Base-by-base conservation (phyloP, 1,140 invertebrate genomes). In the Zaprionus taronus region DNA sequence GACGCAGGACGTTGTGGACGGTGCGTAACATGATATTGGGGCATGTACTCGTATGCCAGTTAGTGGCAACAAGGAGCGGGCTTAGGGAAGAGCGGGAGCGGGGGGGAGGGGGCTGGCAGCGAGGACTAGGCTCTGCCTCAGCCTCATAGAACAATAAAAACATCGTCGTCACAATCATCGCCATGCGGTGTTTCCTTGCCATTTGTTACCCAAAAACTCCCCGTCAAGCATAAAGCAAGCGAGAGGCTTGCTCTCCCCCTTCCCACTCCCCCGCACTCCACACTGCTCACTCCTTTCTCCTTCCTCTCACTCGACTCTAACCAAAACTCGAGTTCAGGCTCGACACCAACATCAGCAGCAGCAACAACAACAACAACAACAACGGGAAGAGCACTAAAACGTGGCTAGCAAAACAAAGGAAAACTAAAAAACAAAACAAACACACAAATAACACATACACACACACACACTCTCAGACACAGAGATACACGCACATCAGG, bases 81-180 rank as follows among this genome's bases (percentile, higher is more conserved):
- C 7, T 15, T 22, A 12, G 53, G 34, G 34, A 7, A 14, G 31
- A n/a, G 6, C 20, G 4, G 28, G 14, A 44, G n/a, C n/a, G n/a
- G 15, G 44, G 20, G 6, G 12, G 44, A n/a, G 6, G 7, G 26
- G 38, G 22, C n/a, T 28, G 38, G 74, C 49, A 56, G 41, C 51
- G 62, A 55, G 24, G 53, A 17, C 41, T 47, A 47, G 41, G 51
- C 34, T 17, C 62, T 72, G 64, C 57, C 72, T 74, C 72, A 80
- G 83, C 72, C 77, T 86, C 79, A 86, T 78, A 87, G 81, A 87
- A 87, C 84, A 87, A 87, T 87, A 84, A 87, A 87, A 87, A 87
- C 83, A 87, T 87, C 78, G 84, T 87, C 83, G 84, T 89, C 83
- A 87, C 83, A 87, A 87, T 87, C 83, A 89, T 87, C 83, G 83